Evolutionary conservation across 1,140 invertebrate species (phyloP).

Genomic region (Drosophila sturtevanti): DNA sequence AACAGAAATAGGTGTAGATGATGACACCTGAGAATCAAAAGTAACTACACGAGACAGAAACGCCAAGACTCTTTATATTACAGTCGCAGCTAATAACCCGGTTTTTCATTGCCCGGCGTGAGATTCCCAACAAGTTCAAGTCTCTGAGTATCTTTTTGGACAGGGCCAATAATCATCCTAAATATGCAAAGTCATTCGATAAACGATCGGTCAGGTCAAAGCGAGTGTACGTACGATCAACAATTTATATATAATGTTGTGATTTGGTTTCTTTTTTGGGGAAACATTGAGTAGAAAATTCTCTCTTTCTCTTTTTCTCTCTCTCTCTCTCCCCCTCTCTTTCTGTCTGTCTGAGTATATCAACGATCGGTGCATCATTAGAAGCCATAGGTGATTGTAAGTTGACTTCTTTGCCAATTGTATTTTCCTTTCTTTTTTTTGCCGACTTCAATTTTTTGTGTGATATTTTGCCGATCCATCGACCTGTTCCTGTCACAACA

Average conservation of each 20-base stretch:
- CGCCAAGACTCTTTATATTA: no score
- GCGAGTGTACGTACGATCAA: constrained; percentile 23
- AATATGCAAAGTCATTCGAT: constrained; percentile 82
- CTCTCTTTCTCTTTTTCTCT: constrained; percentile 33
- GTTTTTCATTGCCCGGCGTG: constrained; percentile 58
- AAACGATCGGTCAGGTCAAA: constrained; percentile 76
- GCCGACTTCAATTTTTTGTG: constrained; percentile 36
- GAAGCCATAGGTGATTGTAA: background rate
- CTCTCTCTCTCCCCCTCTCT: constrained; percentile 17
- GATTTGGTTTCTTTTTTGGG: constrained; percentile 26
- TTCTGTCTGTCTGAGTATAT: background rate
- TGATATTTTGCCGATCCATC: constrained; percentile 38
- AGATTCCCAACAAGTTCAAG: constrained; percentile 36
- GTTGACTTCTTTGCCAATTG: constrained; percentile 47
- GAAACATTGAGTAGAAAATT: constrained; percentile 69
- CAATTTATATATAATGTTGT: no score
- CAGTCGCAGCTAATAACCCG: constrained; percentile 69
- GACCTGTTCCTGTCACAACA: constrained; percentile 63
- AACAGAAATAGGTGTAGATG: constrained; percentile 75
- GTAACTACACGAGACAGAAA: constrained; percentile 44
- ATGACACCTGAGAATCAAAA: constrained; percentile 82
- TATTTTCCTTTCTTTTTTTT: no score
- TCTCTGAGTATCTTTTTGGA: constrained; percentile 28
- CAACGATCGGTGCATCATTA: background rate
- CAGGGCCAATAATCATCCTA: constrained; percentile 71